A percentile compares a stretch with the other conserved stretches of the same genome.
These are phyloP conservation scores for Cataglyphis rosenhaueri DNA, from an alignment of 2,888 invertebrate species.

Conservation along the genomic window DNA sequence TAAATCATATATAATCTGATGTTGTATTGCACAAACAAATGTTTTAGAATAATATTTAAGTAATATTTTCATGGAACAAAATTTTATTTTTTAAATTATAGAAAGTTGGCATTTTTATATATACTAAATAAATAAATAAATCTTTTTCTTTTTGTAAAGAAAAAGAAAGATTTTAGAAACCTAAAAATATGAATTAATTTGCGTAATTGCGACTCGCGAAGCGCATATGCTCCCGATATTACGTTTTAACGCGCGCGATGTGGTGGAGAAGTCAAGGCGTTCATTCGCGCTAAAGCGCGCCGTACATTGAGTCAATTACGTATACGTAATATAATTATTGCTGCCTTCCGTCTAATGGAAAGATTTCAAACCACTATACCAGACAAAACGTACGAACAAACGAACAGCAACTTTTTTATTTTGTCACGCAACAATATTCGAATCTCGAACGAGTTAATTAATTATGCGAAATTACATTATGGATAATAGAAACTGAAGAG, in stretches of 20 bases:
- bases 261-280: slow-evolving; percentile 69
- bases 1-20: not conserved
- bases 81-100: not conserved
- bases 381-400: slow-evolving; percentile 56
- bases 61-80: not conserved
- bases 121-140: not conserved
- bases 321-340: slow-evolving; percentile 78
- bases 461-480: not conserved
- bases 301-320: slow-evolving; percentile 78
- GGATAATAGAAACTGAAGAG: not conserved
- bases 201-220: slow-evolving; percentile 28
- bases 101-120: not conserved
- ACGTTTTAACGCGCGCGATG: slow-evolving; percentile 51
- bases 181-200: not conserved
- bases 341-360: slow-evolving; percentile 54
- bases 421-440: not conserved
- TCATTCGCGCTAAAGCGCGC: slow-evolving; percentile 72
- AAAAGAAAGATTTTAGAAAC: not conserved
- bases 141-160: not conserved
- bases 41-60: not conserved
- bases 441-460: not conserved
- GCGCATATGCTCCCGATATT: slow-evolving; percentile 49
- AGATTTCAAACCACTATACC: slow-evolving; percentile 16
- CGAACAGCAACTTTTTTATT: slow-evolving; percentile 38
- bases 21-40: not conserved